These are phyloP conservation scores for Ornithoptera alexandrae DNA, from an alignment of 2,888 invertebrate species.

Conservation along the genomic window DNA sequence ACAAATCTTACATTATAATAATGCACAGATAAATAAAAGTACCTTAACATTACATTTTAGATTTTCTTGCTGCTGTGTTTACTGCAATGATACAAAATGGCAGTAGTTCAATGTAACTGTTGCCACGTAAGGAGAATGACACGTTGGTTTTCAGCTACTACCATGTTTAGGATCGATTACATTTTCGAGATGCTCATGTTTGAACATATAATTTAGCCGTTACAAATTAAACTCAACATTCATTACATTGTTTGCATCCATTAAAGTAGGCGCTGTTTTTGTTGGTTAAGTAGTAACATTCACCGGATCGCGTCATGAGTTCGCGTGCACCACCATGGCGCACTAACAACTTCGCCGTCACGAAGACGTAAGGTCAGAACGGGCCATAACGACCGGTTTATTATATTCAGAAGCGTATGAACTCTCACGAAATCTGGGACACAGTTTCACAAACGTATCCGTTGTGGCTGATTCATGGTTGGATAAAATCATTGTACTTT, in stretches of 20 bases:
- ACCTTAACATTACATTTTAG: too few species aligned
- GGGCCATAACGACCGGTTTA: slow-evolving; percentile 56
- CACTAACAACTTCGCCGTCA: slow-evolving; percentile 55
- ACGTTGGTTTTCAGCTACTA: too few species aligned
- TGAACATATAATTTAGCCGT: too few species aligned
- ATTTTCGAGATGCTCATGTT: too few species aligned
- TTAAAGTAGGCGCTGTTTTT: slow-evolving; percentile 43
- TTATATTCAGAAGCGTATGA: slow-evolving; percentile 41
- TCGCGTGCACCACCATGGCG: slow-evolving; percentile 54
- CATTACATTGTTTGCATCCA: slow-evolving; percentile 42
- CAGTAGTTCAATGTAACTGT: too few species aligned
- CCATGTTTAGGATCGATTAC: too few species aligned
- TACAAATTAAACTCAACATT: slow-evolving; percentile 31
- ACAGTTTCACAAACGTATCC: slow-evolving; percentile 26
- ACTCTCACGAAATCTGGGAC: slow-evolving; percentile 29
- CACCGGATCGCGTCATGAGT: slow-evolving; percentile 57
- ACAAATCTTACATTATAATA: too few species aligned
- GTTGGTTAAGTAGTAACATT: slow-evolving; percentile 50
- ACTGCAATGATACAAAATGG: too few species aligned
- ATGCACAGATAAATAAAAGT: too few species aligned
- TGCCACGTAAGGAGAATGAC: too few species aligned
- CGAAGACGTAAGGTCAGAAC: slow-evolving; percentile 62
- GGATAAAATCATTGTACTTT: slow-evolving; percentile 31
- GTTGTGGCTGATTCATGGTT: slow-evolving; percentile 31
- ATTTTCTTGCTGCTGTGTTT: too few species aligned